Percentiles rank a stretch among this genome's conserved stretches.
phyloP scores from a whole-genome alignment of 2,888 invertebrate species.

The Urechis unicinctus region DNA sequence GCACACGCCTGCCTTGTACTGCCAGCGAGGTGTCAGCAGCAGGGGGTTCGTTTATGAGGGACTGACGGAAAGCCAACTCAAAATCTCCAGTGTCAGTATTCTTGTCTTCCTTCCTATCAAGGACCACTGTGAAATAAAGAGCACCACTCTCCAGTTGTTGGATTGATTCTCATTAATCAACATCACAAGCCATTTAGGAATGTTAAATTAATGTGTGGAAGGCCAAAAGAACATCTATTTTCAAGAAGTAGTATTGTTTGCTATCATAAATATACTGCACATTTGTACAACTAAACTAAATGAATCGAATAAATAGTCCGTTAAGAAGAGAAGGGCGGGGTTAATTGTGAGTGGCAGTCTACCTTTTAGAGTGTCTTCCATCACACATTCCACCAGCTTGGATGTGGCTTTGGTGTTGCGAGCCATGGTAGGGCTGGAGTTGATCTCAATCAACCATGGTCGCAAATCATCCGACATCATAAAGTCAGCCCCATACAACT shows the following conservation, averaged over 20 bases:
- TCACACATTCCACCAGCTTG: slow-evolving; percentile 70
- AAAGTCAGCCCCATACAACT: slow-evolving; percentile 88
- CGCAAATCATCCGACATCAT: slow-evolving; percentile 70
- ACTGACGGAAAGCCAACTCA: slow-evolving; percentile 45
- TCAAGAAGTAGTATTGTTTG: too few relatives aligned
- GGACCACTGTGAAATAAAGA: slow-evolving; percentile 32
- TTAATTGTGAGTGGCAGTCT: too few relatives aligned
- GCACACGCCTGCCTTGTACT: slow-evolving; percentile 18
- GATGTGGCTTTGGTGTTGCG: slow-evolving; percentile 79
- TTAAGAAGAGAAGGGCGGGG: neutral
- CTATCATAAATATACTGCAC: too few relatives aligned
- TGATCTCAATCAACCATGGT: slow-evolving; percentile 90
- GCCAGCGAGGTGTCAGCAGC: slow-evolving; percentile 43
- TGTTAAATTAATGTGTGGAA: too few relatives aligned
- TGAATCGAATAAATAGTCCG: too few relatives aligned
- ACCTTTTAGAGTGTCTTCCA: slow-evolving; percentile 84
- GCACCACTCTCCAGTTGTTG: neutral
- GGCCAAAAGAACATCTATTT: too few relatives aligned
- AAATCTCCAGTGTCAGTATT: slow-evolving; percentile 45
- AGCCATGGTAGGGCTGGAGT: slow-evolving; percentile 76
- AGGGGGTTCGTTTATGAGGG: slow-evolving; percentile 40
- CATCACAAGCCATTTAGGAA: too few relatives aligned
- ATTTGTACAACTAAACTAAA: too few relatives aligned
- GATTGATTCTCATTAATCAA: too few relatives aligned
- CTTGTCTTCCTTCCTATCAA: slow-evolving; percentile 43